Conservation (phyloP, 2,888 invertebrate species). For the Ypsolopha sequella region DNA sequence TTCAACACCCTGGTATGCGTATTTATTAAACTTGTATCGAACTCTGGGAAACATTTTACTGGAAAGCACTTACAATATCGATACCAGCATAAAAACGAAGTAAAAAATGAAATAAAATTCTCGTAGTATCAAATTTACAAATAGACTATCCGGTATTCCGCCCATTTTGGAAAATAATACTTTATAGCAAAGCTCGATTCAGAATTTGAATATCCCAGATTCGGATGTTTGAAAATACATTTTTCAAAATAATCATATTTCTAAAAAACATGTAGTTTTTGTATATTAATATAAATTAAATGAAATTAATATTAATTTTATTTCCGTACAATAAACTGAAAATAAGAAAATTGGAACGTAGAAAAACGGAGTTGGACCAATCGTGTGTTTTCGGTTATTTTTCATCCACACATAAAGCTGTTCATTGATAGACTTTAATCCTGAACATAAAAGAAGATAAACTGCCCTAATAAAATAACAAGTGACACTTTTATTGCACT, state of each 20-base stretch:
- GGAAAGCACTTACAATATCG: no score
- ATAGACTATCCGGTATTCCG: no score
- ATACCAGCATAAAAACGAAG: not conserved
- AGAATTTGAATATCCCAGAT: not conserved
- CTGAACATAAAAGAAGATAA: conserved; percentile 25
- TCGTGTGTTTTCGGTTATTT: not conserved
- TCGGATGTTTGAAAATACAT: not conserved
- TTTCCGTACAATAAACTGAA: no score
- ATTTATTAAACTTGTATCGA: no score
- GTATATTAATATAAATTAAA: not conserved
- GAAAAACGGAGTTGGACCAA: not conserved
- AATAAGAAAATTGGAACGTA: no score
- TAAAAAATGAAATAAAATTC: no score
- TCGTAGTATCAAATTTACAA: no score
- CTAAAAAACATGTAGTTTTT: not conserved
- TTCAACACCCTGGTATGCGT: no score
- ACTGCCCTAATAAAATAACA: conserved; percentile 42
- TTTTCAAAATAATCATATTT: no score
- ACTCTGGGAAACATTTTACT: no score
- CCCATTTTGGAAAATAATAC: no score
- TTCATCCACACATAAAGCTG: not conserved
- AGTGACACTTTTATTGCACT: conserved; percentile 40
- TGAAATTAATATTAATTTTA: not conserved
- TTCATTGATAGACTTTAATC: conserved; percentile 1
- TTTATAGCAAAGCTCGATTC: not conserved